Conservation (phyloP, 2,113 vertebrate species). For the Ranitomeya imitator region DNA sequence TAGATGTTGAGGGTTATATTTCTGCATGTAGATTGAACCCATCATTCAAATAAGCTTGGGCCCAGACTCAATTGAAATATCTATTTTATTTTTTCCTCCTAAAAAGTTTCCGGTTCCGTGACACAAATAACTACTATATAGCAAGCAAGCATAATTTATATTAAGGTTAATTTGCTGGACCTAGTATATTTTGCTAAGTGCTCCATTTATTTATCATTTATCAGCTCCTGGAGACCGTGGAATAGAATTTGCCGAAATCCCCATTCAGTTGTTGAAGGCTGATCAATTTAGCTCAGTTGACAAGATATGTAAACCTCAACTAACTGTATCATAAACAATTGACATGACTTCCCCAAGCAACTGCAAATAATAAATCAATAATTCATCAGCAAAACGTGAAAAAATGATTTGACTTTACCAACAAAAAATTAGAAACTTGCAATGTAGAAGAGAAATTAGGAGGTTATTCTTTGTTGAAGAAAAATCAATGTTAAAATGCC, state of each 20-base stretch:
- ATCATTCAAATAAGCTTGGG: too few relatives aligned
- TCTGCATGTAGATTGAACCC: too few relatives aligned
- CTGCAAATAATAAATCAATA: constrained; percentile 47
- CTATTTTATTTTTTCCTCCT: not conserved
- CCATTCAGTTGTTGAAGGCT: constrained; percentile 27
- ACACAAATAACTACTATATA: not conserved
- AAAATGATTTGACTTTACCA: constrained; percentile 29
- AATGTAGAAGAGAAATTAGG: not conserved
- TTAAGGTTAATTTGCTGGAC: constrained; percentile 41
- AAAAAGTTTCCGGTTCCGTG: not conserved
- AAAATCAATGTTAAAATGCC: not conserved
- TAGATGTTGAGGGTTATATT: too few relatives aligned
- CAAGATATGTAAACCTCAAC: constrained; percentile 44
- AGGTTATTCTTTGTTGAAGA: not conserved
- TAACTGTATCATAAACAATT: constrained; percentile 50
- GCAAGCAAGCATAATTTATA: not conserved
- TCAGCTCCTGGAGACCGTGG: constrained; percentile 29
- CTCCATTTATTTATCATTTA: constrained; percentile 30
- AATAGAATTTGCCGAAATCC: constrained; percentile 21
- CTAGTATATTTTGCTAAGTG: constrained; percentile 16
- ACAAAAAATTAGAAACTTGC: constrained; percentile 14
- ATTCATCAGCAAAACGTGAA: constrained; percentile 8
- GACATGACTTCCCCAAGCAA: constrained; percentile 37
- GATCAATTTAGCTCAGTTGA: constrained; percentile 44
- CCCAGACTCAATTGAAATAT: not conserved